Conservation (phyloP, 2,888 invertebrate genomes). For the Aleiodes testaceus region DNA sequence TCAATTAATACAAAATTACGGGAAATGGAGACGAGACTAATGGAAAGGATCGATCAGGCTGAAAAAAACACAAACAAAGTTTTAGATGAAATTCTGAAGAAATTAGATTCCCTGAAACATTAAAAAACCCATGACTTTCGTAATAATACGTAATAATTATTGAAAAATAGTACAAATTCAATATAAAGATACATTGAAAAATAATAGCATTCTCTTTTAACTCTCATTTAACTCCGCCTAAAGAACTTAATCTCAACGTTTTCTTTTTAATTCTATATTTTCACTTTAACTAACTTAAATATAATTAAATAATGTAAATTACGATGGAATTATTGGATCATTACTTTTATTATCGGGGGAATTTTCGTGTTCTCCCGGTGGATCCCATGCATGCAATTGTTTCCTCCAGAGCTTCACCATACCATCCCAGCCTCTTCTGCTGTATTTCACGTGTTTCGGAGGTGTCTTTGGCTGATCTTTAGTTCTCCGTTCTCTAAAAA, state of each 20-base stretch:
- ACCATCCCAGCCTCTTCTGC: constrained; percentile 94
- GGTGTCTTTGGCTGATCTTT: constrained; percentile 91
- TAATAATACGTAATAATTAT: constrained; percentile 16
- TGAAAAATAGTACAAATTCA: constrained; percentile 17
- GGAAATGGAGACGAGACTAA: constrained; percentile 65
- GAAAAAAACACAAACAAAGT: constrained; percentile 67
- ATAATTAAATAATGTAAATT: not conserved
- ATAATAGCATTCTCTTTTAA: not conserved
- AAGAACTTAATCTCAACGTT: not conserved
- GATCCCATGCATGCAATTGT: constrained; percentile 87
- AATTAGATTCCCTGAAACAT: constrained; percentile 47
- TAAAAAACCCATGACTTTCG: not conserved
- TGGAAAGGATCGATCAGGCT: constrained; percentile 62
- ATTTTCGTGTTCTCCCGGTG: constrained; percentile 64
- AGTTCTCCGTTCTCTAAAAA: constrained; percentile 77
- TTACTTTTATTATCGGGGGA: constrained; percentile 42
- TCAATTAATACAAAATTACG: constrained; percentile 67
- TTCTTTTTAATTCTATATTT: not conserved
- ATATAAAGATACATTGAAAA: constrained; percentile 10
- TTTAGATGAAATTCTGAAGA: constrained; percentile 64
- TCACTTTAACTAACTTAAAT: constrained; percentile 17
- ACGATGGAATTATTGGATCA: constrained; percentile 36
- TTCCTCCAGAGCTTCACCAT: constrained; percentile 91
- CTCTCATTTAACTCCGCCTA: constrained; percentile 4
- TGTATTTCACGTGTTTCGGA: constrained; percentile 89